Evolutionary conservation across 2,113 vertebrate species (phyloP).

Genomic region (Sminthopsis crassicaudata): DNA sequence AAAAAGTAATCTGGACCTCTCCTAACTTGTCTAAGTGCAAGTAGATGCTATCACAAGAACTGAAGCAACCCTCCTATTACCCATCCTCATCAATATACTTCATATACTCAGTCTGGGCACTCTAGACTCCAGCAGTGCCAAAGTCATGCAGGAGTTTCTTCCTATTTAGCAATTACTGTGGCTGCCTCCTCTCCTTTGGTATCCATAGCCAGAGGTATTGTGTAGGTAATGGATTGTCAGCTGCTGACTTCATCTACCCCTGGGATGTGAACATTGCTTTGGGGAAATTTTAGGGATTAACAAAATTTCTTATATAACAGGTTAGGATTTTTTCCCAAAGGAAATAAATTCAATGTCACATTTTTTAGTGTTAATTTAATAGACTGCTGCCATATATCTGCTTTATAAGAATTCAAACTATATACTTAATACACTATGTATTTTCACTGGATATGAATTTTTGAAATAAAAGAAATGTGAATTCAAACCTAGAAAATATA

Average conservation of each 20-base stretch:
- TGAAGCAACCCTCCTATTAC: neutral
- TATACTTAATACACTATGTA: neutral
- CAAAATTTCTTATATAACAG: constrained; percentile 6
- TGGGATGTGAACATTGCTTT: constrained; percentile 8
- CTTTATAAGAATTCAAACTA: neutral
- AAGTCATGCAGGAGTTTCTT: neutral
- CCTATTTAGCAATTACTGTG: neutral
- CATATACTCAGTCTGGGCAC: neutral
- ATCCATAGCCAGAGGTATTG: neutral
- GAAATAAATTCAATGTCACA: constrained; percentile 12
- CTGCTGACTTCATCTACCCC: constrained; percentile 38
- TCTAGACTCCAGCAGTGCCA: neutral
- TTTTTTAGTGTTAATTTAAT: constrained; percentile 1
- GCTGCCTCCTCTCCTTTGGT: constrained; percentile 29
- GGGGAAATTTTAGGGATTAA: neutral
- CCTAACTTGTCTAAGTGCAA: neutral
- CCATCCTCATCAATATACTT: neutral
- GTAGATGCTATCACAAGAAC: neutral
- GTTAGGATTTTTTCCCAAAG: neutral
- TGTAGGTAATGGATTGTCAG: constrained; percentile 29
- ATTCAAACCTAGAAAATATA: neutral
- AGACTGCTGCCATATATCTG: neutral
- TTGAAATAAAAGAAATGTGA: constrained; percentile 14
- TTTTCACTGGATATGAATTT: neutral
- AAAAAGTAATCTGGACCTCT: neutral